phyloP scores from a whole-genome alignment of 1,140 invertebrate genomes.

The Ctenoplectra terminalis region DNA sequence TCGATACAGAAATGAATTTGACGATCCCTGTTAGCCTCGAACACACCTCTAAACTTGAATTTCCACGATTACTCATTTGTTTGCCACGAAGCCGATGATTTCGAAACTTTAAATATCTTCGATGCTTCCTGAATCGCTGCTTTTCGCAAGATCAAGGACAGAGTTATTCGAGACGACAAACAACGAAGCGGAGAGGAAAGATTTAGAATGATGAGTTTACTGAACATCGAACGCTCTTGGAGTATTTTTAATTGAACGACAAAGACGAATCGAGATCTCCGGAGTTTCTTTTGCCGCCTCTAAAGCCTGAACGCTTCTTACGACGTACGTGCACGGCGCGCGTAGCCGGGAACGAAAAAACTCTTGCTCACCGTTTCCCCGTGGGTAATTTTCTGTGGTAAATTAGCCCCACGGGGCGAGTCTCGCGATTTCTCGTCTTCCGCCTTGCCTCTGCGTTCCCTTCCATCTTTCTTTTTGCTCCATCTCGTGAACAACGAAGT shows the following conservation, averaged over 20 bases:
- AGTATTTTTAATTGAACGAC: conserved; percentile 26
- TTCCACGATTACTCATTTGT: not conserved
- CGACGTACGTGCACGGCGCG: not conserved
- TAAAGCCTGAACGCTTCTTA: not conserved
- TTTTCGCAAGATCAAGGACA: not conserved
- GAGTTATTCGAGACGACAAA: conserved; percentile 12
- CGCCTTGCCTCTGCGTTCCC: not conserved
- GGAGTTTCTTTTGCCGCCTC: not conserved
- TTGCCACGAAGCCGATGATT: not conserved
- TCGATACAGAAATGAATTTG: not conserved
- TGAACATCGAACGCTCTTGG: conserved; percentile 3
- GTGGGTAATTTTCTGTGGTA: conserved; percentile 40
- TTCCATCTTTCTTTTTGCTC: not conserved
- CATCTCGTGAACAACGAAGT: not conserved
- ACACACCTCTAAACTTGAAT: not conserved
- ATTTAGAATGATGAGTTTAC: not conserved
- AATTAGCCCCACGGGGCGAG: conserved; percentile 33
- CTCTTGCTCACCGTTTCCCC: conserved; percentile 18
- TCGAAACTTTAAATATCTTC: too few relatives aligned
- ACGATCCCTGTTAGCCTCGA: not conserved
- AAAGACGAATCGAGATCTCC: conserved; percentile 11
- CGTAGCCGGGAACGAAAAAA: not conserved
- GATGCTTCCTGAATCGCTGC: not conserved
- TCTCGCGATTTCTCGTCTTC: conserved; percentile 19
- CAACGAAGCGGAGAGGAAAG: not conserved